These are phyloP conservation scores for Muricea muricata DNA, from an alignment of 92 coral and sea anemone genomes.

Conservation along the genomic window DNA sequence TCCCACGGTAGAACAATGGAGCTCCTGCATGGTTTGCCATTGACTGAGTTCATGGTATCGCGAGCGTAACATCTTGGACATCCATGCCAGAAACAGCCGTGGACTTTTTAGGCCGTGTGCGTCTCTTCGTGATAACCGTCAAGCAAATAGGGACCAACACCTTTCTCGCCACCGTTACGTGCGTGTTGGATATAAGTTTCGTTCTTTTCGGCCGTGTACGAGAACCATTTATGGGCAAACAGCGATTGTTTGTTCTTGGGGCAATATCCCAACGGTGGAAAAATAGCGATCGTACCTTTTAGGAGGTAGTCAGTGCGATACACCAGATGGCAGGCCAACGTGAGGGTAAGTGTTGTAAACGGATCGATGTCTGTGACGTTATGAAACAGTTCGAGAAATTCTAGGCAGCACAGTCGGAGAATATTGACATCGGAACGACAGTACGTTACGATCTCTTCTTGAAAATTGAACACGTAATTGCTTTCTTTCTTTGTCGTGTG, in stretches of 20 bases:
- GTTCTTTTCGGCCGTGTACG: neutral
- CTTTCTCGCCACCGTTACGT: slow-evolving; percentile 46
- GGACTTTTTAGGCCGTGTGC: slow-evolving; percentile 49
- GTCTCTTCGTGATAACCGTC: slow-evolving; percentile 51
- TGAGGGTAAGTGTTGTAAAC: slow-evolving; percentile 55
- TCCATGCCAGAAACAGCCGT: slow-evolving; percentile 62
- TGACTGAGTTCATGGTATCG: slow-evolving; percentile 37
- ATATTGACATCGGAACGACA: no score
- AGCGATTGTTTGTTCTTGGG: slow-evolving; percentile 47
- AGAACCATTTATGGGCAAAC: slow-evolving; percentile 55
- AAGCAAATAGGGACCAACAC: slow-evolving; percentile 37
- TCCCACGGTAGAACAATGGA: no score
- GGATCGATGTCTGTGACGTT: no score
- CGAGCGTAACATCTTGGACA: slow-evolving; percentile 44
- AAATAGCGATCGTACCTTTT: slow-evolving; percentile 53
- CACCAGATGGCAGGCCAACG: slow-evolving; percentile 51
- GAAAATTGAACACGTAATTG: no score
- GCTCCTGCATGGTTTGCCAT: no score
- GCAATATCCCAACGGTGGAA: slow-evolving; percentile 61
- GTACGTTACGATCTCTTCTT: no score
- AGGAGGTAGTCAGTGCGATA: neutral
- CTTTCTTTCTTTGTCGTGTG: no score
- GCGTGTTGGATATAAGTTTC: slow-evolving; percentile 40
- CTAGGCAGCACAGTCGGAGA: no score
- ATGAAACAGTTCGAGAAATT: no score